Conservation (phyloP, 2,113 vertebrate genomes). For the Oenanthe oenanthe region DNA sequence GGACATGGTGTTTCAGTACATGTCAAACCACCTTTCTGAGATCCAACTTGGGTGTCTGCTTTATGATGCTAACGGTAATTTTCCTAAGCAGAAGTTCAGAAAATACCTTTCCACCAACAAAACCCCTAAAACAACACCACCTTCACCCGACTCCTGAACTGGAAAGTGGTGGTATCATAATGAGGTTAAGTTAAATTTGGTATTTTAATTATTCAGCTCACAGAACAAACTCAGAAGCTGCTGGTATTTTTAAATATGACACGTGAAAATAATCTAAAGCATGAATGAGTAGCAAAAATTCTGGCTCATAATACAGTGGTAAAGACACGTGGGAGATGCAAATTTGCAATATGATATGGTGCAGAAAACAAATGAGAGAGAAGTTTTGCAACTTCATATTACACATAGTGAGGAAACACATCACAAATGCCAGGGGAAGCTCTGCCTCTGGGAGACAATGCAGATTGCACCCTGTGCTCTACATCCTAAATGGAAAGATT, state of each 20-base stretch:
- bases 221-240: neutral
- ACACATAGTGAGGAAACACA: neutral
- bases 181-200: neutral
- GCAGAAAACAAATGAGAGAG: neutral
- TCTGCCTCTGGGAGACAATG: neutral
- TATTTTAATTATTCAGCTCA: neutral
- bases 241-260: neutral
- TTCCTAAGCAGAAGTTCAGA: neutral
- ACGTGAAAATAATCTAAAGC: neutral
- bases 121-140: neutral
- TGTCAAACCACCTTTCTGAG: neutral
- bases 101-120: neutral
- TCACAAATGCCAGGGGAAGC: neutral
- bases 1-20: neutral
- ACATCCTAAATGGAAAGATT: neutral
- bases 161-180: neutral
- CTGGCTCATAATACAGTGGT: neutral
- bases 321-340: neutral
- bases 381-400: neutral
- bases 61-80: neutral
- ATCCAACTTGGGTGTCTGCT: neutral
- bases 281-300: neutral
- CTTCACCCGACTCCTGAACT: neutral
- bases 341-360: neutral
- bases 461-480: neutral